These are phyloP conservation scores for Sanderia malayensis DNA, from an alignment of 30 jellyfish, hydroid and myxozoan genomes.

Conservation along the genomic window DNA sequence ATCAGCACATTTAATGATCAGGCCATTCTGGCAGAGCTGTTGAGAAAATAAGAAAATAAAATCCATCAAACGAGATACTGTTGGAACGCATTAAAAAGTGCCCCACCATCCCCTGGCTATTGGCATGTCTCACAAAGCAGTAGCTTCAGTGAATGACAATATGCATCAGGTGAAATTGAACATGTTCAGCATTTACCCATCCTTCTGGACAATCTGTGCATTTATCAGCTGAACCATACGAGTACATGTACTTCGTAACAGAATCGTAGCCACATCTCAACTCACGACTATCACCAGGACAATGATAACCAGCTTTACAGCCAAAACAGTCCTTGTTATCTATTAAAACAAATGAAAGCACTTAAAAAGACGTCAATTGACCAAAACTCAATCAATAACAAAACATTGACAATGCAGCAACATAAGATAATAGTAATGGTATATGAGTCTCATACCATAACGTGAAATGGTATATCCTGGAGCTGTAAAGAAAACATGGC, in stretches of 20 bases:
- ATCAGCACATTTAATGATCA: constrained; percentile 71
- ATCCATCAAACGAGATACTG: no score
- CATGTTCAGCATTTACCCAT: constrained; percentile 80
- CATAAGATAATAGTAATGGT: no score
- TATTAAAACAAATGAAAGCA: no score
- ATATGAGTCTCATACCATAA: constrained; percentile 25
- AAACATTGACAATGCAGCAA: no score
- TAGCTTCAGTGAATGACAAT: no score
- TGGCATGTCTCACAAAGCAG: no score
- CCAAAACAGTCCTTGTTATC: constrained; percentile 80
- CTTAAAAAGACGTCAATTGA: no score
- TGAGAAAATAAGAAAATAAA: background rate
- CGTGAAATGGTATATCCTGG: constrained; percentile 68
- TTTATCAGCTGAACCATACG: constrained; percentile 73
- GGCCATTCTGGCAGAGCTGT: constrained; percentile 91
- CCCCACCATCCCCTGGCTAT: no score
- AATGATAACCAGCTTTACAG: constrained; percentile 79
- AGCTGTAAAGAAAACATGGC: constrained; percentile 66
- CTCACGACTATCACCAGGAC: constrained; percentile 90
- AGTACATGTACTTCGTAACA: constrained; percentile 65
- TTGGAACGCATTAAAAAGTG: no score
- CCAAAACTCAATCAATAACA: no score
- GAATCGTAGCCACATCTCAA: constrained; percentile 63
- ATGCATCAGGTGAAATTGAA: no score
- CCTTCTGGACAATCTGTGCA: constrained; percentile 89